Base-by-base conservation (phyloP, 2,888 invertebrate species). In the Tridacna crocea region DNA sequence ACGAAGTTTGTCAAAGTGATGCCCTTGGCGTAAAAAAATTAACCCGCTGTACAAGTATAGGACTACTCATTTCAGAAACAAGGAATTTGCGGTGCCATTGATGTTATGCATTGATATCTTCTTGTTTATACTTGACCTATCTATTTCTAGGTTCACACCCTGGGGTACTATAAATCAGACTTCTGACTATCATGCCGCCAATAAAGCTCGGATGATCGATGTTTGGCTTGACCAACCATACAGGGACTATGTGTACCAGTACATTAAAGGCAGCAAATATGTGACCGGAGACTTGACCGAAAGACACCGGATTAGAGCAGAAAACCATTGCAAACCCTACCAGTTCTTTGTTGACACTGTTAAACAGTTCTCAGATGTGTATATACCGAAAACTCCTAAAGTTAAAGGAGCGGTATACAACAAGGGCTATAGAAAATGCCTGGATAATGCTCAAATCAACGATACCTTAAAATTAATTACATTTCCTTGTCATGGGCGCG, bases 201-300 rank as follows among this genome's bases (percentile, higher is more conserved):
- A 83, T 66, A 76, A 68, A 26, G 73, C 70, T 13, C 66, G 82
- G 0, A 73, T 79, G 66, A 51, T 66, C 1, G 65, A 76, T 13
- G 77, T 83, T 3, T 83, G 83, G 83, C 73, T 83, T 72, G 83
- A 83, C 61, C 72, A 72, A 11, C 79, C 79, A 8, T 77, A 74
- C 60, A 68, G 48, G n/a, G 80, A 77, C 27, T 48, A 61, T 13
- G 36, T 77, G 10, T n/a, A 51, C 15, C 22, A 75, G 46, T 72
- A 60, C 26, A 63, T 75, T 13, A 75, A 73, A 46, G 61, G 75
- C 66, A 76, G 60, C 19, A 72, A 73, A 22, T 60, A 22, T 47
- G 66, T 76, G 4, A 8, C 47, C 10, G 79, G 70, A 0, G 47
- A 79, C 55, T 19, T 83, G 0, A 48, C 70, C 8, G 46, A 66